Base-by-base conservation (phyloP, 2,113 vertebrate species). In the Hassar affinis region DNA sequence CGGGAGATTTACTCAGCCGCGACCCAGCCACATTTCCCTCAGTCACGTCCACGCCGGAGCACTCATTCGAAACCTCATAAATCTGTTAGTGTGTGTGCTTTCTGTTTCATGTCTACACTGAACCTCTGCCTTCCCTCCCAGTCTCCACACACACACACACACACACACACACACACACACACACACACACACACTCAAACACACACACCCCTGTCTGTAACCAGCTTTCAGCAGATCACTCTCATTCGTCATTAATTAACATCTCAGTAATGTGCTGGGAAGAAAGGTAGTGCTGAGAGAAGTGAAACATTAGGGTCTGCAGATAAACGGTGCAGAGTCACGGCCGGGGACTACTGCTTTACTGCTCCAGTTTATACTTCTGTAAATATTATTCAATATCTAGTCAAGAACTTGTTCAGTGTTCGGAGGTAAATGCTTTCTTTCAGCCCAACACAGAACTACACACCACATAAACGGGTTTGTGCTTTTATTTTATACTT, bases 11-110 rank as follows among this genome's bases (percentile, higher is more conserved):
- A 84, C 33, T 62, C 30, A 54, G 22, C 59, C n/a, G 18, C 61
- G 59, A 56, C 83, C 52, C 27, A 7, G 27, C 10, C 20, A 78
- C 27, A 20, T 72, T 61, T 71, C 76, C 64, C 61, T 57, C 54
- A 38, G 82, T 66, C 52, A 61, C 80, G 62, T 52, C 49, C 56
- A n/a, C 10, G 30, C 72, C 22, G 30, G 71, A 54, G 49, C 72
- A 17, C 54, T 81, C 81, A 62, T 62, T 62, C n/a, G 22, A 78
- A 71, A 38, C 51, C 35, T 82, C 66, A 14, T 72, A 74, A 64
- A 86, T 80, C 49, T 68, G 82, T 80, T 68, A 11, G 18, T 71
- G 62, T 66, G 79, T 33, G 33, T 17, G 45, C 68, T 62, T 42
- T 57, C 47, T 20, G 72, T 77, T 77, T 68, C 74, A 54, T 5